A percentile compares a stretch with the other conserved stretches of the same genome.
Evolutionary conservation across 1,140 invertebrate genomes (phyloP).

Genomic region (Theocolax elegans): DNA sequence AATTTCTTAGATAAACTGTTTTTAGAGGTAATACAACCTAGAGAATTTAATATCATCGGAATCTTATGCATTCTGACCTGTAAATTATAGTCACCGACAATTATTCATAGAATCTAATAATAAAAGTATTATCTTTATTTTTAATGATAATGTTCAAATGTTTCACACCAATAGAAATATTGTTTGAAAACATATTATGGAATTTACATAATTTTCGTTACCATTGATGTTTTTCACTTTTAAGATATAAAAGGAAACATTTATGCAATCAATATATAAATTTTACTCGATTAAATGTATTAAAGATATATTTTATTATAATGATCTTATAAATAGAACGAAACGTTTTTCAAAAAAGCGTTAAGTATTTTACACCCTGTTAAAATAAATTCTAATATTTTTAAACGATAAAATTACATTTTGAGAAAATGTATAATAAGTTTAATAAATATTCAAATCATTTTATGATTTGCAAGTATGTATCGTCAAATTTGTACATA

Average conservation of each 20-base stretch:
- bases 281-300: not conserved
- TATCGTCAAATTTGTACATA: too few species aligned
- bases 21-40: slow-evolving; percentile 72
- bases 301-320: too few species aligned
- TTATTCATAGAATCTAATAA: not conserved
- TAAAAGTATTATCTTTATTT: not conserved
- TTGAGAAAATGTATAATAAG: too few species aligned
- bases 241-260: not conserved
- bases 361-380: too few species aligned
- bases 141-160: not conserved
- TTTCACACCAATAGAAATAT: not conserved
- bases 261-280: not conserved
- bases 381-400: not conserved
- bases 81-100: slow-evolving; percentile 23
- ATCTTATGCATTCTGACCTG: slow-evolving; percentile 77
- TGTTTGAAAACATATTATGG: too few species aligned
- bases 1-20: slow-evolving; percentile 75
- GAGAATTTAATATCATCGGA: slow-evolving; percentile 70
- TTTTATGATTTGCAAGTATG: too few species aligned
- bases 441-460: too few species aligned
- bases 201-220: too few species aligned
- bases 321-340: too few species aligned
- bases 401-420: too few species aligned
- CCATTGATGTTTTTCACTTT: not conserved
- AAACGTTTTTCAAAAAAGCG: too few species aligned